These are phyloP conservation scores for Pissodes strobi DNA, from an alignment of 1,140 invertebrate species.

Conservation along the genomic window DNA sequence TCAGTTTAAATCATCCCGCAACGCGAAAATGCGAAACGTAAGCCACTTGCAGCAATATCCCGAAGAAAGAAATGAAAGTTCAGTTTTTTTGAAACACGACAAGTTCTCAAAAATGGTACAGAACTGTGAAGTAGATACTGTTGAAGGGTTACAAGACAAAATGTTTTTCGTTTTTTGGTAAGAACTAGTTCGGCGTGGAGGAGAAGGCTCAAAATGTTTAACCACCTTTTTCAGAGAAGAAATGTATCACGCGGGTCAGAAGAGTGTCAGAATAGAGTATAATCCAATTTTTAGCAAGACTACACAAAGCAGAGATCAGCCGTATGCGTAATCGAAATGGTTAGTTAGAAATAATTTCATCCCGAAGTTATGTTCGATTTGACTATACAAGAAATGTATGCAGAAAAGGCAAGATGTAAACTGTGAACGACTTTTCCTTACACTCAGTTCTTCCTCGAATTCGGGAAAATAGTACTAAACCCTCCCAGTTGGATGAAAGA, in stretches of 20 bases:
- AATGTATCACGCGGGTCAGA: not conserved
- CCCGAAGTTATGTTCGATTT: not conserved
- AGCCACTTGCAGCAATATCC: not conserved
- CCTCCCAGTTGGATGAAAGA: not conserved
- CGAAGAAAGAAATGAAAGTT: not conserved
- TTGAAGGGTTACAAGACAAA: not conserved
- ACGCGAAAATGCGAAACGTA: not conserved
- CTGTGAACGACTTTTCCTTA: not conserved
- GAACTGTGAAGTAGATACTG: not conserved
- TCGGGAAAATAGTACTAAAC: not conserved
- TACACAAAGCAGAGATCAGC: no score
- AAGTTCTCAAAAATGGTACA: not conserved
- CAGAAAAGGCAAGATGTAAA: not conserved
- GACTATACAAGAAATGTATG: not conserved
- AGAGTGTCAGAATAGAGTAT: not conserved
- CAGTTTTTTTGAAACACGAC: not conserved
- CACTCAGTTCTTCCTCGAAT: not conserved
- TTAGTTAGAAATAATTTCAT: no score
- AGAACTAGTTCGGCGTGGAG: not conserved
- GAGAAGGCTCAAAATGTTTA: not conserved
- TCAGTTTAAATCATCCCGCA: not conserved
- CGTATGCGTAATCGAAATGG: not conserved
- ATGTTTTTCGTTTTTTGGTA: not conserved
- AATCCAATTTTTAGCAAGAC: no score
- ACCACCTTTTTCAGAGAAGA: no score